Evolutionary conservation across 2,797 vertebrate genomes (phyloP), one percentile per base, ranked within the genome.

Genomic region (Nasua narica): DNA sequence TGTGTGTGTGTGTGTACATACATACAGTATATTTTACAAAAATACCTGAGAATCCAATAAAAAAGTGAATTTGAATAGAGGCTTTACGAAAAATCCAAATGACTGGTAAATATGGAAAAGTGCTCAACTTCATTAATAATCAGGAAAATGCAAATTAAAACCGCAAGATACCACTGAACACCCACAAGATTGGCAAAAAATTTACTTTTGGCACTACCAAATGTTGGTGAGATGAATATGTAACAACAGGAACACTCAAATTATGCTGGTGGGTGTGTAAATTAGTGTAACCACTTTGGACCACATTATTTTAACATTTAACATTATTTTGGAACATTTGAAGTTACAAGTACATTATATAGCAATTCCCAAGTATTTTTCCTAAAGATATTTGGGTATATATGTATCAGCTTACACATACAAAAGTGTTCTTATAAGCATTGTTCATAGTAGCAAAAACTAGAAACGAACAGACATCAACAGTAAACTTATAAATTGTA

Each of bases 61-160:
- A 60, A 69, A 90, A 87, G 35, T 81, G 21, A 46, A 19, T 35
- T 72, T 35, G 0, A 48, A 82, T 5, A 52, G 16, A 6, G 32
- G 5, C 27, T 95, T 90, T 62, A 69, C 21, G 32, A 74, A 62
- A 70, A 79, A 35, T 18, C 15, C 37, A 50, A 70, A 79, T 77
- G 10, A 91, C 35, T 48, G 35, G 32, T 67, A 74, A 50, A 29
- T 14, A 29, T 43, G 48, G 50, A 81, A 95, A 88, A 46, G 0
- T 13, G 27, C 19, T 77, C 46, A 74, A 25, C 5, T 14, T 90
- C 40, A 77, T 77, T 60, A 92, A 46, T 65, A 94, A 29, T n/a
- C 11, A 79, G n/a, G 48, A 90, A 92, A 91, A 79, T 70, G 14
- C 12, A 54, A 90, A 58, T 91, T 87, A 85, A 87, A 95, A 19